A percentile compares a stretch with the other conserved stretches of the same genome.
These are phyloP conservation scores for Sebastes minor DNA, from an alignment of 2,797 vertebrate genomes.

Conservation along the genomic window DNA sequence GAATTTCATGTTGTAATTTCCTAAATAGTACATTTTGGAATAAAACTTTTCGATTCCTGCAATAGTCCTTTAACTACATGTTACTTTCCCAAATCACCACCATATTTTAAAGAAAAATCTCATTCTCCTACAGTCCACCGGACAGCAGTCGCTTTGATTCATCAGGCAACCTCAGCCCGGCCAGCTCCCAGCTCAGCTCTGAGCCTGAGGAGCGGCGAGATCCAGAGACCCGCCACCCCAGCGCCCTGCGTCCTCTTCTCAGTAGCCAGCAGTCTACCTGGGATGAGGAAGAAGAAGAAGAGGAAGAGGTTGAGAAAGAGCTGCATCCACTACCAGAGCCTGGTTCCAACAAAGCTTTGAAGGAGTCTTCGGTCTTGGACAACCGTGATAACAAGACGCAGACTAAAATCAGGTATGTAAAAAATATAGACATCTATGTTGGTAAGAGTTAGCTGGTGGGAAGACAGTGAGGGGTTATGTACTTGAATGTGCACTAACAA, in stretches of 20 bases:
- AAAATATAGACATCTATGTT: neutral
- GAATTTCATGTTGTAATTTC: neutral
- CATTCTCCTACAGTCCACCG: constrained; percentile 81
- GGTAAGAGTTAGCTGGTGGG: neutral
- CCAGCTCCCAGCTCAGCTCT: constrained; percentile 91
- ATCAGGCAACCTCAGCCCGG: constrained; percentile 91
- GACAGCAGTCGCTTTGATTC: constrained; percentile 91
- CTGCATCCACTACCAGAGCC: constrained; percentile 48
- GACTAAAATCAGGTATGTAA: constrained; percentile 55
- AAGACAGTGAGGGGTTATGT: neutral
- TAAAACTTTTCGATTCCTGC: neutral
- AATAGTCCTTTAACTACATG: neutral
- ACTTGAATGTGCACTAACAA: no score
- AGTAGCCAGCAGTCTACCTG: constrained; percentile 59
- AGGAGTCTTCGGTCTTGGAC: constrained; percentile 31
- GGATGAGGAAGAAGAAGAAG: constrained; percentile 51
- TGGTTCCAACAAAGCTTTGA: constrained; percentile 62
- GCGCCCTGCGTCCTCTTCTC: constrained; percentile 28
- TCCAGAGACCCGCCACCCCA: constrained; percentile 61
- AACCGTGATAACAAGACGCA: constrained; percentile 39
- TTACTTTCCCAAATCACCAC: neutral
- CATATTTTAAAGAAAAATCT: constrained; percentile 11
- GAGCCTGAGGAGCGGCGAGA: constrained; percentile 86
- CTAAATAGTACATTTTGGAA: constrained; percentile 13
- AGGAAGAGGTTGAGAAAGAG: constrained; percentile 61